Evolutionary conservation across 2,797 vertebrate genomes (phyloP), one percentile per base, ranked within the genome.

Genomic region (Hoplostethus atlanticus): DNA sequence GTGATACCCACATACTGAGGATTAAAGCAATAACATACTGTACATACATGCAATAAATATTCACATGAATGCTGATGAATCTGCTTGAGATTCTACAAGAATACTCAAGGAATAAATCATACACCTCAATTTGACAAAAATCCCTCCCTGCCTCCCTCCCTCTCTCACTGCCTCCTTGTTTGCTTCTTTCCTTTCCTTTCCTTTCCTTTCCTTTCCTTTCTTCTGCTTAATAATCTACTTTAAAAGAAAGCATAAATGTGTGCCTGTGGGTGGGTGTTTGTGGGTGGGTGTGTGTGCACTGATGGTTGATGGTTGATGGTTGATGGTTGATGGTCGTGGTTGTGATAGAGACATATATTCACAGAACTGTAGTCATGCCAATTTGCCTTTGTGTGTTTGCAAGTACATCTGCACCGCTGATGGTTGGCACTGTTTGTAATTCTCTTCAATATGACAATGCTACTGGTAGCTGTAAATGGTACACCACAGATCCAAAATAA

Each of bases 1-100:
- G 84, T 83, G 73, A 85, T 75, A 75, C 36, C 59, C 80, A 80
- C 71, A 52, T 74, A 73, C 46, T 73, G 69, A 70, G 71, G 81
- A 89, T 89, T 85, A 86, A 77, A 78, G 54, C 34, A 76, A 73
- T 21, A 65, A 60, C 54, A 63, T 21, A 21, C 1, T 21, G 21
- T 21, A 21, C 8, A 21, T 48, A 12, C 30, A 78, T 71, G 71
- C 51, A 38, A 63, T 67, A 63, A 79, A 79, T 73, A 82, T 80
- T 68, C 77, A 76, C 76, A 46, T 52, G 13, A 48, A 51, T 50
- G n/a, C 71, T 79, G 66, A 81, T 87, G 78, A 79, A 73, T 80
- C 53, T 44, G 13, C 76, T 72, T 21, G 11, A 62, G 62, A 21
- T 21, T 21, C 21, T 21, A 21, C 21, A 21, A 21, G 21, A 21